Base-by-base conservation (phyloP, 2,797 vertebrate genomes). In the Apogon hyalosoma region DNA sequence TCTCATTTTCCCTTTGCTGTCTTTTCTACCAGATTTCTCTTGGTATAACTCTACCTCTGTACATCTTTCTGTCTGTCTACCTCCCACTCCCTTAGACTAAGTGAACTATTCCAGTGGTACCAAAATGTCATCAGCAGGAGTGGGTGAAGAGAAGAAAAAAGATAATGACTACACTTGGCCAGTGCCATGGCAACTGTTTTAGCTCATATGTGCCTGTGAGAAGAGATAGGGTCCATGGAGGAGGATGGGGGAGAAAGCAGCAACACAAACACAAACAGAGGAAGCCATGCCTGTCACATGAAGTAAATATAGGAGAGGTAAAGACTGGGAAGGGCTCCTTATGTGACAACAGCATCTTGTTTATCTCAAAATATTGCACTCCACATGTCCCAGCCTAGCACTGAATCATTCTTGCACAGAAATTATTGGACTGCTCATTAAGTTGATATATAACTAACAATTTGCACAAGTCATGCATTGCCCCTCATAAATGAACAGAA, bases 181-280 rank as follows among this genome's bases (percentile, higher is more conserved):
- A 85, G 42, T 78, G 43, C 85, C 88, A 92, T 93, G 87, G 88
- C 83, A 93, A 92, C 90, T 64, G 74, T 77, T 83, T 72, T 57
- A 64, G 75, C 65, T 75, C 61, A 3, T 77, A 80, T 83, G 79
- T 76, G 81, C 12, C 13, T 74, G 69, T 13, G 59, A 81, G 78
- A 65, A 72, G 64, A 36, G 45, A 64, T 68, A 16, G 45, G 61
- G 75, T 74, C 56, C 62, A 42, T 57, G 54, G 52, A 73, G 65
- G 74, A 62, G 64, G 24, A 19, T 18, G 16, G 19, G 7, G 11
- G 8, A 57, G 67, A 52, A 33, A 50, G 67, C 54, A 41, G 67
- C 50, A 11, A 41, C 60, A 19, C 40, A 33, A 72, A 79, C 72
- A 76, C 75, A 77, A 85, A 88, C 81, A 86, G 16, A 58, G 41